A percentile compares a stretch with the other conserved stretches of the same genome.
Evolutionary conservation across 2,797 vertebrate species (phyloP).

Genomic region (Anabacerthia variegaticeps): DNA sequence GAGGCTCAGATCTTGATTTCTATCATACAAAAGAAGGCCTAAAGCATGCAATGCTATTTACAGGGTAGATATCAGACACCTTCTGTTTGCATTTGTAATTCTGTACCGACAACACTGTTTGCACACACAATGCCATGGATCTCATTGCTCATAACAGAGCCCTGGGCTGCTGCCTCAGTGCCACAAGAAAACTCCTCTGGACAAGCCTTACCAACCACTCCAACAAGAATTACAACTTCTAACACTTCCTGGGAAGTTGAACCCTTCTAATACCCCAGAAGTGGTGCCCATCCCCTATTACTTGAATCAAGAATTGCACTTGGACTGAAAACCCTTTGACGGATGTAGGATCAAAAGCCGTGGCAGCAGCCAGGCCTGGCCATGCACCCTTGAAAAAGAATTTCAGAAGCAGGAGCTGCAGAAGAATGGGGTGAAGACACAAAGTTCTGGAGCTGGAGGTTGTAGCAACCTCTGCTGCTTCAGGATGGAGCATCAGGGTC

Average conservation of each 20-base stretch:
- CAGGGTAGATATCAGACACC: background rate
- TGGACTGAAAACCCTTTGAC: background rate
- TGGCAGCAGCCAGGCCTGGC: background rate
- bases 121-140: background rate
- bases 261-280: background rate
- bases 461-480: background rate
- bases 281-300: background rate
- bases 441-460: background rate
- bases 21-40: background rate
- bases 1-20: background rate
- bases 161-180: background rate
- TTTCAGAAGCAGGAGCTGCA: background rate
- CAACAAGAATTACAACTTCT: background rate
- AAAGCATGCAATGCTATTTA: background rate
- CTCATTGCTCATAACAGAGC: background rate
- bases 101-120: background rate
- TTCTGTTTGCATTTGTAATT: background rate
- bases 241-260: background rate
- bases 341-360: background rate
- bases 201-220: background rate
- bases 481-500: background rate
- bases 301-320: background rate
- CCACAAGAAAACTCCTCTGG: background rate
- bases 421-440: rapidly evolving
- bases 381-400: no score